These are phyloP conservation scores for Gouania willdenowi DNA, from an alignment of 2,797 vertebrate genomes.

Conservation along the genomic window DNA sequence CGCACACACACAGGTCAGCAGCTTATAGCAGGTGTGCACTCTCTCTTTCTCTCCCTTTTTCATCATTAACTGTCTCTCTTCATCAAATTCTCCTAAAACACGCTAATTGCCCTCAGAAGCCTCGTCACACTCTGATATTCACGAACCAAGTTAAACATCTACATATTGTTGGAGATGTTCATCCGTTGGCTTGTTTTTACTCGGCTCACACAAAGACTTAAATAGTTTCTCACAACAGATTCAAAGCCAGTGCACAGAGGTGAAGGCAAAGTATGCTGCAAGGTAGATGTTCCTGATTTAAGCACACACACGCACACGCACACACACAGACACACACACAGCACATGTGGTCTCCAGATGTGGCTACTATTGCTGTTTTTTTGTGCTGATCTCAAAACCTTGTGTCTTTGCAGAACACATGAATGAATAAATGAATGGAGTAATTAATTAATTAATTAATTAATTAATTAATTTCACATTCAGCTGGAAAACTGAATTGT, in stretches of 20 bases:
- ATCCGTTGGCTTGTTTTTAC: constrained; percentile 20
- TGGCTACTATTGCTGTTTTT: constrained; percentile 53
- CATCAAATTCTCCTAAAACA: too few relatives aligned
- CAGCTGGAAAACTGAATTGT: constrained; percentile 24
- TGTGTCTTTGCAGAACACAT: too few relatives aligned
- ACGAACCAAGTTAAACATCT: constrained; percentile 12
- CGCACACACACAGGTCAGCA: constrained; percentile 37
- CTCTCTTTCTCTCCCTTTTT: too few relatives aligned
- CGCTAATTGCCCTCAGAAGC: too few relatives aligned
- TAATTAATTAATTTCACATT: constrained; percentile 27
- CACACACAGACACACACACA: constrained; percentile 38
- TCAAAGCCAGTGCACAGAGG: constrained; percentile 17
- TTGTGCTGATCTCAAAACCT: constrained; percentile 33
- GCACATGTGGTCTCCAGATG: constrained; percentile 70
- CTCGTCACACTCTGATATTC: constrained; percentile 3
- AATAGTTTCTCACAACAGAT: constrained; percentile 14
- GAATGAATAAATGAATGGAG: too few relatives aligned
- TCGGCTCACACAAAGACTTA: too few relatives aligned
- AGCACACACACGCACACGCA: constrained; percentile 48
- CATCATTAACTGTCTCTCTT: too few relatives aligned
- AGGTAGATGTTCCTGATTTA: constrained; percentile 22
- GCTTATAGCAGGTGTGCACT: constrained; percentile 60
- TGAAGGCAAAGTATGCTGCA: constrained; percentile 46
- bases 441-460: constrained; percentile 41
- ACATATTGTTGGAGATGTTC: too few relatives aligned